Conservation (phyloP, 1,140 invertebrate genomes). For the Planococcus citri region DNA sequence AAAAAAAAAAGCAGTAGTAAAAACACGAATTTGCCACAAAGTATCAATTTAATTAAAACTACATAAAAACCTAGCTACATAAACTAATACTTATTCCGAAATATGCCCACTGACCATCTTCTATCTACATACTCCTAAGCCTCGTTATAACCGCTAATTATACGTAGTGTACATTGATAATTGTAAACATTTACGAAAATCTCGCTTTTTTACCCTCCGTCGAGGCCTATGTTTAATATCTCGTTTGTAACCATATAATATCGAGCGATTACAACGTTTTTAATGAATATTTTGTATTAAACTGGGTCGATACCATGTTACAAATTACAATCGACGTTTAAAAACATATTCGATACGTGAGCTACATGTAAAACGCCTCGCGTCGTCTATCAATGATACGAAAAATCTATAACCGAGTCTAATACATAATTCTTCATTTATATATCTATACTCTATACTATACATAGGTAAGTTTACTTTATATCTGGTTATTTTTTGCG, state of each 20-base stretch:
- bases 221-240: neutral
- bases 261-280: neutral
- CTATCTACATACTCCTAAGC: neutral
- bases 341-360: neutral
- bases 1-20: too few relatives aligned
- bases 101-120: neutral
- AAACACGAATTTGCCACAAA: neutral
- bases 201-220: neutral
- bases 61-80: neutral
- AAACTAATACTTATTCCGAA: neutral
- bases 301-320: neutral
- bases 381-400: too few relatives aligned
- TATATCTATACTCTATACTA: too few relatives aligned
- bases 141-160: neutral
- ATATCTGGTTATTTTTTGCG: too few relatives aligned
- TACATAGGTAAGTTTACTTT: too few relatives aligned
- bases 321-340: slow-evolving; percentile 1
- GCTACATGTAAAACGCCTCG: neutral
- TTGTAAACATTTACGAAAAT: neutral
- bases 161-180: too few relatives aligned
- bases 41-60: neutral
- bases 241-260: neutral
- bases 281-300: slow-evolving; percentile 4
- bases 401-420: too few relatives aligned
- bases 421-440: too few relatives aligned